Base-by-base conservation (phyloP, 1,140 invertebrate species). In the Diorhabda carinulata region DNA sequence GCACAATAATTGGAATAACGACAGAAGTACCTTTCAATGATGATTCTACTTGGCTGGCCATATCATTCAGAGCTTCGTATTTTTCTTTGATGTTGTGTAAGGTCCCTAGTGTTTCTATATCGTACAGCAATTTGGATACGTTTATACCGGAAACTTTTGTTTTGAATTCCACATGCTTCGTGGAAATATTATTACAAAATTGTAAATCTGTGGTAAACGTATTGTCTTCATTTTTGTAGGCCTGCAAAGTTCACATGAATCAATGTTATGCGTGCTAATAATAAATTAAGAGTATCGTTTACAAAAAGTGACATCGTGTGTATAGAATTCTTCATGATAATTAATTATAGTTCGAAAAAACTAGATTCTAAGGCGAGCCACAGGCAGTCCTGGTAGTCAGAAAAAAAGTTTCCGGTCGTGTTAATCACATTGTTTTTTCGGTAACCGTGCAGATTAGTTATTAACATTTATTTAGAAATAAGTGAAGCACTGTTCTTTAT, bases 191-290 rank as follows among this genome's bases (percentile, higher is more conserved):
- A 43, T 70, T 74, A 57, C 75, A 44, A 43, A 81, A 77, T 43
- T 74, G 60, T 3, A 79, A 62, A 9, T 52, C 56, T 40, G 72
- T 72, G n/a, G 71, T 74, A 41, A 80, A 64, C 2, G 68, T 57
- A 8, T 71, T 74, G 10, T 76, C 73, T 64, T 44, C 57, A 69
- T 74, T 74, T 72, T 72, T 74, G 25, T 69, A 62, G 2, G 73
- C 71, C 73, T 80, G 57, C 59, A 74, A 77, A 64, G 64, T 60
- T 64, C 69, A 77, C 75, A 52, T 78, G 76, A 66, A n/a, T 56
- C 52, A n/a, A 56, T 56, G 6, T 7, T 56, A 7, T 56, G 52
- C 2, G 6, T 7, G 52, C 6, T 6, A 56, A 2, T 56, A 56
- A 56, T 7, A 56, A 56, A 56, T 25, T 25, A 25, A 25, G 1